Percentiles rank a stretch among this genome's conserved stretches.
These are phyloP conservation scores for Andrena hattorfiana DNA, from an alignment of 2,888 invertebrate genomes.

Conservation along the genomic window DNA sequence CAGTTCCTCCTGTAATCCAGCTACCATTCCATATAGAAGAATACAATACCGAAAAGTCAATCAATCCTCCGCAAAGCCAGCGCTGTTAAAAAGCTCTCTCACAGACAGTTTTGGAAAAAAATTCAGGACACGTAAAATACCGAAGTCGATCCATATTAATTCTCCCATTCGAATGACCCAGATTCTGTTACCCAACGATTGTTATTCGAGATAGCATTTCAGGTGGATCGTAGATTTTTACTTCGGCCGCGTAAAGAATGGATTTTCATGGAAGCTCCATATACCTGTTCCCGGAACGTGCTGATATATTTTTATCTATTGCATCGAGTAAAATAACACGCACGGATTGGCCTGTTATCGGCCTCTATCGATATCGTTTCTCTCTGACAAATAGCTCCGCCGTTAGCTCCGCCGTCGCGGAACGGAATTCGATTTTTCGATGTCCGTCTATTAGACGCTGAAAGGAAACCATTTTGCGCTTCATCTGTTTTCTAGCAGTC, in stretches of 20 bases:
- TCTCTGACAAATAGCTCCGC: background rate
- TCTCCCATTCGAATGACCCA: background rate
- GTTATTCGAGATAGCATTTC: background rate
- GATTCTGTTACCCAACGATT: background rate
- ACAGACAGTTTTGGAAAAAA: background rate
- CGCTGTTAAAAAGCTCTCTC: slow-evolving; percentile 10
- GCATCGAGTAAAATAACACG: slow-evolving; percentile 13
- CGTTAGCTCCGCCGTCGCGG: slow-evolving; percentile 4
- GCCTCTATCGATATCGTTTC: slow-evolving; percentile 12
- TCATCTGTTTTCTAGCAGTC: background rate
- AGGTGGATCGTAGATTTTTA: background rate
- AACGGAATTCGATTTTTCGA: slow-evolving; percentile 23
- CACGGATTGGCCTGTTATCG: slow-evolving; percentile 20
- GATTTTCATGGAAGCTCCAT: background rate
- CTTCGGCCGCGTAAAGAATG: background rate
- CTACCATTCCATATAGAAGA: background rate
- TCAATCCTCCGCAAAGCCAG: slow-evolving; percentile 25
- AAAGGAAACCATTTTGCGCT: slow-evolving; percentile 10
- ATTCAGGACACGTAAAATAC: background rate
- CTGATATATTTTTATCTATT: slow-evolving; percentile 5
- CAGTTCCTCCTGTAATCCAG: background rate
- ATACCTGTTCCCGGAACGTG: background rate
- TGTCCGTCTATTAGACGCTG: background rate
- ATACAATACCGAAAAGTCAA: slow-evolving; percentile 21
- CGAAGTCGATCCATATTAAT: background rate